phyloP scores from a whole-genome alignment of 2,797 vertebrate genomes.

The Micrastur ruficollis region DNA sequence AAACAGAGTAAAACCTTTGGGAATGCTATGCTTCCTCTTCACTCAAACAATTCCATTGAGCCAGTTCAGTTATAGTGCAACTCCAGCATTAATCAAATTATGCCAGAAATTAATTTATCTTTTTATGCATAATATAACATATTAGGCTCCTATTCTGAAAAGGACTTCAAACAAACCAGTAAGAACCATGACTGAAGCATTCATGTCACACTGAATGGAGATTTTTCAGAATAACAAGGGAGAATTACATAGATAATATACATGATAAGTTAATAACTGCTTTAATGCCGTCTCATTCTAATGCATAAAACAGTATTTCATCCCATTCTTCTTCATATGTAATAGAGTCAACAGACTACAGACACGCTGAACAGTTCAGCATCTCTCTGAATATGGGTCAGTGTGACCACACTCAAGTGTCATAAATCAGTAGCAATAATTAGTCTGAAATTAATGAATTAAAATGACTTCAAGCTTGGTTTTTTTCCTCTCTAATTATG shows the following conservation, averaged over 20 bases:
- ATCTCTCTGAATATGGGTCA: neutral
- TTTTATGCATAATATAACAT: neutral
- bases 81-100: constrained; percentile 3
- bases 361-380: neutral
- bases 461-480: neutral
- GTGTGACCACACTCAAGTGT: neutral
- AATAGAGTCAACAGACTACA: neutral
- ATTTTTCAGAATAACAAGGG: neutral
- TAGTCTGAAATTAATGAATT: neutral
- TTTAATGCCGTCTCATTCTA: neutral
- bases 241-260: neutral
- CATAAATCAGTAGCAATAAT: neutral
- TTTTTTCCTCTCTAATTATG: neutral
- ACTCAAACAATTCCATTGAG: neutral
- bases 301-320: neutral
- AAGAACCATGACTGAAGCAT: neutral
- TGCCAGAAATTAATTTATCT: neutral
- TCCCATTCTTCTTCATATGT: neutral
- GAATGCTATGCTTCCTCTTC: neutral
- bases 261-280: neutral
- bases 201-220: neutral
- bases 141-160: neutral
- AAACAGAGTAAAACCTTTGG: constrained; percentile 6
- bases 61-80: neutral
- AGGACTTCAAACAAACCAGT: neutral